Evolutionary conservation across 2,888 invertebrate genomes (phyloP), one percentile per base, ranked within the genome.

Genomic region (Rutpela maculata): DNA sequence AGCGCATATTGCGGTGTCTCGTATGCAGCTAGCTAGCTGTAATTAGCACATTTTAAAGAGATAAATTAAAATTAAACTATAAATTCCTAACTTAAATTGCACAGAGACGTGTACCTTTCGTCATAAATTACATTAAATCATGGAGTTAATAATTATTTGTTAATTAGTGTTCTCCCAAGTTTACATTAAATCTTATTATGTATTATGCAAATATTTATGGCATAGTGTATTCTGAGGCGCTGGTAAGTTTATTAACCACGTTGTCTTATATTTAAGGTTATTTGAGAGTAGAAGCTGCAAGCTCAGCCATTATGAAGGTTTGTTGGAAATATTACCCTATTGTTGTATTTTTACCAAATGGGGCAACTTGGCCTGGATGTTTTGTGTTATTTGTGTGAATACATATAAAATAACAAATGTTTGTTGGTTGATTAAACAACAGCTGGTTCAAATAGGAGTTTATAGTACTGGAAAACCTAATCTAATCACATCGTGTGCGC

Each of bases 131-230:
- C 17, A 57, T 57, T 68, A 68, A 57, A 55, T 56, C 17, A 31
- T 31, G 10, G 56, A 31, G 57, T 56, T 68, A 56, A 68, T 68
- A 56, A 68, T 68, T 56, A 68, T 68, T 56, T 56, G 56, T 68
- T n/a, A 68, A 68, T 68, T 56, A 68, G 26, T 56, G 17, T 17
- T 56, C 22, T 68, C 56, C 17, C 19, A 18, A 22, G 50, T 67
- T 22, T 31, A 56, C 57, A 31, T 68, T 68, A 22, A 55, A 31
- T 56, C 31, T 31, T 26, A 68, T 56, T 68, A 68, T 56, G 68
- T 56, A 68, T 68, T 56, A 56, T 68, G 56, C 56, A 68, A 68
- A 68, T 68, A 31, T 68, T 68, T 68, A 68, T 68, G 22, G 50
- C 22, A 3, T 17, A 55, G 66, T 22, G 18, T 26, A 43, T 66